Evolutionary conservation across 2,888 invertebrate species (phyloP), one percentile per base, ranked within the genome.

Genomic region (Cephus nigrinus): DNA sequence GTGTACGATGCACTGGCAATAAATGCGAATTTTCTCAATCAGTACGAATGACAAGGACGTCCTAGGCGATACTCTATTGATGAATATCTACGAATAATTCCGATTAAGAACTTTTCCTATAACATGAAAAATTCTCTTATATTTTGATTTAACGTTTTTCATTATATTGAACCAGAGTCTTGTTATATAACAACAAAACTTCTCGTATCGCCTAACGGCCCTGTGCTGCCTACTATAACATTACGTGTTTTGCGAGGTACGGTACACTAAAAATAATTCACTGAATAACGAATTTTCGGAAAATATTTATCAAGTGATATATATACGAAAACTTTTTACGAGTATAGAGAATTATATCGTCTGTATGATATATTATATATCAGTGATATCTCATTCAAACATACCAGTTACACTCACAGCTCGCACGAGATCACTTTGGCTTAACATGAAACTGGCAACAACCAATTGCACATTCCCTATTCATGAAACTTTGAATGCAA

Each of bases 231-330:
- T 55, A 55, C 23, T 55, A 55, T 55, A 23, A 55, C 55, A 55
- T 23, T 55, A 55, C 55, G 55, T 55, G 55, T 55, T 55, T 23
- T 23, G 55, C 55, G 55, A 55, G 55, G 55, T 55, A 55, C 55
- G 55, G 55, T 55, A 55, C 55, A 55, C 55, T 55, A 55, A 55
- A 23, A 55, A 55, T 55, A 55, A 55, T 55, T 55, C 55, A 55
- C 55, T 55, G 55, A 55, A 55, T 55, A 55, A 55, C 55, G 55
- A 55, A 23, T 55, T 55, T 55, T 55, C 55, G 55, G 23, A 79
- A 81, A 76, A 81, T 80, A 81, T 78, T 81, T 76, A 81, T 78
- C 81, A 80, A 81, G 75, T 80, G 72, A 80, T 76, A 68, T 75
- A 77, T 76, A 80, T 81, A 81, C 81, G 80, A 81, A 74, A 73